These are phyloP conservation scores for Carapus acus DNA, from an alignment of 2,797 vertebrate genomes.

Conservation along the genomic window DNA sequence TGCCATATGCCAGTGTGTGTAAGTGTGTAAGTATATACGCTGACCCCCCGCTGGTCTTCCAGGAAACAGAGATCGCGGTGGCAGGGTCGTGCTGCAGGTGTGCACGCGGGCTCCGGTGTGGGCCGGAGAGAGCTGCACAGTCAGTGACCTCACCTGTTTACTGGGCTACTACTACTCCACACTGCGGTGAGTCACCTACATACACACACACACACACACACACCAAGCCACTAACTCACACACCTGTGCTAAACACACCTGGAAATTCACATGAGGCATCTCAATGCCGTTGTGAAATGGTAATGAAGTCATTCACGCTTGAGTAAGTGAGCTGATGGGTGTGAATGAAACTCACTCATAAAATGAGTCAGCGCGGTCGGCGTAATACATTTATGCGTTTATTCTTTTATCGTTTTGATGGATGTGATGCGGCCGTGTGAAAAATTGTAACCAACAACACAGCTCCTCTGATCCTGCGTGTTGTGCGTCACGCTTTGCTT, in stretches of 20 bases:
- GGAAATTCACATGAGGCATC: no score
- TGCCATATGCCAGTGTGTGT: not conserved
- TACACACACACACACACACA: slow-evolving; percentile 12
- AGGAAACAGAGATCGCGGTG: slow-evolving; percentile 79
- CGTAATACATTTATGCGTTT: no score
- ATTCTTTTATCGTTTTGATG: no score
- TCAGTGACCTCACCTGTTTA: slow-evolving; percentile 70
- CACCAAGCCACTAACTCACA: slow-evolving; percentile 7
- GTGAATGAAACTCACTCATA: no score
- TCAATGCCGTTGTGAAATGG: no score
- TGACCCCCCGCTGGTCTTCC: slow-evolving; percentile 35
- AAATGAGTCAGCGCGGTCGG: no score
- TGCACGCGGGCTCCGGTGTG: slow-evolving; percentile 71
- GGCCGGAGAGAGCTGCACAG: slow-evolving; percentile 63
- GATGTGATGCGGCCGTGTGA: no score
- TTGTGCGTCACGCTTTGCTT: slow-evolving; percentile 36
- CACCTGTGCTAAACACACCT: slow-evolving; percentile 11
- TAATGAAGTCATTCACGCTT: no score
- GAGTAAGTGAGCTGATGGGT: no score
- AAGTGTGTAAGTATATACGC: not conserved
- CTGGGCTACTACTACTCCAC: slow-evolving; percentile 76
- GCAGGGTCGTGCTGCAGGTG: slow-evolving; percentile 77
- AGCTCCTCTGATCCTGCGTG: not conserved
- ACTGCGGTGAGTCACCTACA: slow-evolving; percentile 69
- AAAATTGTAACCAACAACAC: no score